These are phyloP conservation scores for Leucoraja ocellata DNA, from an alignment of 2,797 vertebrate genomes.

Conservation along the genomic window DNA sequence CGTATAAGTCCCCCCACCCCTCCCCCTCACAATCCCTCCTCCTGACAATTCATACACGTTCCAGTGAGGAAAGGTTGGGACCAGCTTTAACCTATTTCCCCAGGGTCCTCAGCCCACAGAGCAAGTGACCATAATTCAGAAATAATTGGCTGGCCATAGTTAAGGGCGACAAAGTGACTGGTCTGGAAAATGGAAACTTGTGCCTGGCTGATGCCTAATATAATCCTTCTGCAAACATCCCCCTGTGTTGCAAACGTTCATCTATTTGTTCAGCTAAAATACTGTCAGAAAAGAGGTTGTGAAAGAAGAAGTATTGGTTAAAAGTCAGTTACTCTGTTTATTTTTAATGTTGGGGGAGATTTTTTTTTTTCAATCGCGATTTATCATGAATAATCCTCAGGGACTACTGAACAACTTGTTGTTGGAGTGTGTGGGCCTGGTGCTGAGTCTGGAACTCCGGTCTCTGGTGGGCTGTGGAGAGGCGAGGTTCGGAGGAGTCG, in stretches of 20 bases:
- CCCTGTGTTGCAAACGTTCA: neutral
- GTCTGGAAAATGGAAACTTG: constrained; percentile 28
- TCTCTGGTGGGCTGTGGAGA: too few species aligned
- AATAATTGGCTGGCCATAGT: constrained; percentile 7
- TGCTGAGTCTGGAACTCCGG: too few species aligned
- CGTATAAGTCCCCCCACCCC: too few species aligned
- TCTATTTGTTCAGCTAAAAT: neutral
- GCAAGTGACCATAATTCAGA: constrained; percentile 23
- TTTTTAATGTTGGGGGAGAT: neutral
- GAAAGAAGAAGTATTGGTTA: neutral
- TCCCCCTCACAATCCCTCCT: too few species aligned
- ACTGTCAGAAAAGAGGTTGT: neutral
- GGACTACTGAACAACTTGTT: neutral
- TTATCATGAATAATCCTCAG: neutral
- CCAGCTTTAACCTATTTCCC: constrained; percentile 1
- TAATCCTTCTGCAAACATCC: neutral
- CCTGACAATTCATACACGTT: neutral
- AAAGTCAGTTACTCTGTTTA: neutral
- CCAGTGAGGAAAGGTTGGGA: neutral
- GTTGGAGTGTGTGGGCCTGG: too few species aligned
- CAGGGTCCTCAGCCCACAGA: neutral
- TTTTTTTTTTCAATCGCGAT: neutral
- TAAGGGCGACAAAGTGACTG: neutral
- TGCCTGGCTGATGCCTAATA: neutral
- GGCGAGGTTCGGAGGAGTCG: too few species aligned